Evolutionary conservation across 2,113 vertebrate genomes (phyloP), one percentile per base, ranked within the genome.

Genomic region (Corvus hawaiiensis): DNA sequence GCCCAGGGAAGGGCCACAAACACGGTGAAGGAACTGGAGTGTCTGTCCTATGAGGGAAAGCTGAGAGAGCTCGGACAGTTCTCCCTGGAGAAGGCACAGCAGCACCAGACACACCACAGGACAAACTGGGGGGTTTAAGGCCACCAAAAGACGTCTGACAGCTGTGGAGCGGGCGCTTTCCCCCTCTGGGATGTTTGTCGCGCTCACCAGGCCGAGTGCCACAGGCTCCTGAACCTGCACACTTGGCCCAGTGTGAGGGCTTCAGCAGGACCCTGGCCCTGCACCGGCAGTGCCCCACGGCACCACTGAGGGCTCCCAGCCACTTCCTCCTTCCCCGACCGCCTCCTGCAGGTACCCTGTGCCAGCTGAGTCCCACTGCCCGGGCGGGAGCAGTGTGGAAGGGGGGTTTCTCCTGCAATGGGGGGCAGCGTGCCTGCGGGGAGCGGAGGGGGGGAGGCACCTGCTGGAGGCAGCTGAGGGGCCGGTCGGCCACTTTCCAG

Each of bases 161-260:
- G 13, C 37, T 4, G 15, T 23, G 32, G 39, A 37, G 17, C 2
- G 3, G 32, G 7, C 9, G 27, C 22, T 19, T 37, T 59, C 9
- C 15, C 11, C 10, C 52, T 41, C 32, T 13, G 33, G 16, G 16
- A 26, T 19, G 9, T 43, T 37, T 20, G 27, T 10, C 15, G 2
- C 5, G 32, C 17, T 77, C 3, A 6, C 12, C 11, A 3, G 39
- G 20, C 3, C 13, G 1, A 8, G 20, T 0, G 1, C 26, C 37
- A 20, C 28, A 39, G 58, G 30, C 33, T 52, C 24, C 79, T 23
- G 37, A 5, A 10, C 30, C 10, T 14, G 3, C 41, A 59, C 23
- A 7, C 32, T 10, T 4, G 30, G 44, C 44, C 35, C 30, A 11
- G 44, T 1, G 28, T 6, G 54, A 11, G 4, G 46, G 44, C 54